A percentile compares a stretch with the other conserved stretches of the same genome.
Evolutionary conservation across 2,797 vertebrate species (phyloP).

Genomic region (Emydoidea blandingii): DNA sequence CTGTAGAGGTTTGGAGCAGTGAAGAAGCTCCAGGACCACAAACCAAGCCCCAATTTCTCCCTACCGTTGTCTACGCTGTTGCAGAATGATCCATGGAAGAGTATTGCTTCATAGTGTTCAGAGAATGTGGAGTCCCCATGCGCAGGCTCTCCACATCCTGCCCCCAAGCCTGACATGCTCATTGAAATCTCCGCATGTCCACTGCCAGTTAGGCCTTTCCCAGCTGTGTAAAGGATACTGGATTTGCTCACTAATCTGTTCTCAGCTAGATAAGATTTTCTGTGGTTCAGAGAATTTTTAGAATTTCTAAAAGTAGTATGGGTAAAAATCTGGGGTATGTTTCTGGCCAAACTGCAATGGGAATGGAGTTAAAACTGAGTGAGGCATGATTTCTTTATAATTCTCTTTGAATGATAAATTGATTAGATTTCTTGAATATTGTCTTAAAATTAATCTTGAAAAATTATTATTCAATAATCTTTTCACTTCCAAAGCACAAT

Average conservation of each 20-base stretch:
- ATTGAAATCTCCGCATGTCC: background rate
- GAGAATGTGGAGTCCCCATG: background rate
- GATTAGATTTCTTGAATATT: no score
- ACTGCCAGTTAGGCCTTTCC: background rate
- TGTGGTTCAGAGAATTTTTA: background rate
- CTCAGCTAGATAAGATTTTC: background rate
- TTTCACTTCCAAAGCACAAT: background rate
- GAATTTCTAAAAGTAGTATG: background rate
- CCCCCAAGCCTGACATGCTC: fast-evolving
- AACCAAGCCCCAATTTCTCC: background rate
- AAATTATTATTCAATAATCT: background rate
- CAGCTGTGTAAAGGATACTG: background rate
- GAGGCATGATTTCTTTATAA: background rate
- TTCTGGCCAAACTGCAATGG: background rate
- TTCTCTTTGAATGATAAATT: background rate
- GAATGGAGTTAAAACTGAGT: background rate
- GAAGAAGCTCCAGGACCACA: background rate
- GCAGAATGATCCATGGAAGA: fast-evolving
- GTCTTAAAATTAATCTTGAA: background rate
- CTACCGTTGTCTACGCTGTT: background rate
- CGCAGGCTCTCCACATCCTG: background rate
- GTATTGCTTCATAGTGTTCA: background rate
- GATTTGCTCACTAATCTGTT: background rate
- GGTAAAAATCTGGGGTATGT: background rate
- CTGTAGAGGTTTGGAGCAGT: background rate